Evolutionary conservation across 2,113 vertebrate species (phyloP), one percentile per base, ranked within the genome.

Genomic region (Gambusia affinis): DNA sequence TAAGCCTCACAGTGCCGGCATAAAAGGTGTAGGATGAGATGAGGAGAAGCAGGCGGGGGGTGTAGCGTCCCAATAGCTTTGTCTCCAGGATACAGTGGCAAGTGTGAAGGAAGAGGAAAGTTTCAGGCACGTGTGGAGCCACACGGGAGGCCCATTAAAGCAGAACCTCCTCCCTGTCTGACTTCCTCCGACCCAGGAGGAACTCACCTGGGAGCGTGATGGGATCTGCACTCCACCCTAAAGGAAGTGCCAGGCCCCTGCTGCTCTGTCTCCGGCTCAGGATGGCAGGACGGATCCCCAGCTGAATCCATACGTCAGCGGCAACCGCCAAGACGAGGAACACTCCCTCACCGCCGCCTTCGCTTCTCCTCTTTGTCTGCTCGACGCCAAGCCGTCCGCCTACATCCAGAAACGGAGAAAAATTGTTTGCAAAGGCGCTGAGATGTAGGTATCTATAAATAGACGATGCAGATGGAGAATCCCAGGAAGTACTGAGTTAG

Each of bases 81-180:
- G 91, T 94, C 90, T 93, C 93, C 70, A 91, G 87, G 92, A 92
- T 81, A 94, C 87, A 72, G 68, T 76, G 75, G 73, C 76, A 79
- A 63, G 73, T 44, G 75, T 69, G 73, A 33, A 75, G 78, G 70
- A 51, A 61, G 72, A 73, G 76, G 75, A 80, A 82, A 75, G 79
- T 77, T 60, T 60, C 62, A 71, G 61, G 79, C 42, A 28, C 84
- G 70, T 75, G 67, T 60, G 12, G 73, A 77, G 73, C 70, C 81
- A 63, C 79, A 78, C 6, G 85, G 83, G 90, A 88, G 72, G 74
- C 85, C 86, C 57, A 85, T 89, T 88, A 90, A 80, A 70, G 77
- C 63, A 37, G 67, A 31, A 79, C 73, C 70, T 69, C 86, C 79
- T 80, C 63, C 66, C 77, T 30, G 73, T 76, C 88, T 84, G 70